Evolutionary conservation across 1,140 invertebrate genomes (phyloP), one percentile per base, ranked within the genome.

Genomic region (Zophobas atratus): DNA sequence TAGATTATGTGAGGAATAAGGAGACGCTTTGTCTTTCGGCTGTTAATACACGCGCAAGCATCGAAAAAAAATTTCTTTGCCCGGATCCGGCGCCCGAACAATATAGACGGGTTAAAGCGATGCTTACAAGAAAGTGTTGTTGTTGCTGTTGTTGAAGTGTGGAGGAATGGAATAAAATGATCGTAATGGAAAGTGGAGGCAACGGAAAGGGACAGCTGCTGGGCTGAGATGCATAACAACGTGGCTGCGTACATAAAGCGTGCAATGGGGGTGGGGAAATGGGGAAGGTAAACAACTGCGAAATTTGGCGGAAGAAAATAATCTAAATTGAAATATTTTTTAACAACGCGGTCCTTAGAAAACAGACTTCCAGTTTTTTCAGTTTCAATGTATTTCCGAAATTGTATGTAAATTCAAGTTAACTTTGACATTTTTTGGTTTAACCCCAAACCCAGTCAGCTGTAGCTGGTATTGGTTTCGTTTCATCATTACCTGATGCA

Each of bases 1-100:
- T 77, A 56, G 80, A 79, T 79, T 79, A 76, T 79, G 74, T 76
- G 79, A 57, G 74, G 46, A 67, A 67, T 67, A 67, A 67, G 60
- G 39, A 43, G 60, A 43, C 60, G 60, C 60, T 67, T 67, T 67
- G 38, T 67, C 60, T 67, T 67, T 67, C 60, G 60, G 20, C 60
- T 67, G 60, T 67, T 67, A 67, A 67, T 67, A 67, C 60, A 67
- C 60, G 60, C 60, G 38, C 38, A 20, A 1, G 35, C 38, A 20
- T 20, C 38, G 39, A 67, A 67, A 67, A 67, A 67, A 67, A 51
- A n/a, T 39, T 60, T 67, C 60, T 67, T 67, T 67, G 60, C 60
- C 20, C 4, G 60, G 60, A 67, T 67, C 60, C 41, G 55, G 60
- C 39, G 60, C 60, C 39, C 60, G 60, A 67, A 67, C 60, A 67